Base-by-base conservation (phyloP, 2,888 invertebrate genomes). In the Margaritifera margaritifera region DNA sequence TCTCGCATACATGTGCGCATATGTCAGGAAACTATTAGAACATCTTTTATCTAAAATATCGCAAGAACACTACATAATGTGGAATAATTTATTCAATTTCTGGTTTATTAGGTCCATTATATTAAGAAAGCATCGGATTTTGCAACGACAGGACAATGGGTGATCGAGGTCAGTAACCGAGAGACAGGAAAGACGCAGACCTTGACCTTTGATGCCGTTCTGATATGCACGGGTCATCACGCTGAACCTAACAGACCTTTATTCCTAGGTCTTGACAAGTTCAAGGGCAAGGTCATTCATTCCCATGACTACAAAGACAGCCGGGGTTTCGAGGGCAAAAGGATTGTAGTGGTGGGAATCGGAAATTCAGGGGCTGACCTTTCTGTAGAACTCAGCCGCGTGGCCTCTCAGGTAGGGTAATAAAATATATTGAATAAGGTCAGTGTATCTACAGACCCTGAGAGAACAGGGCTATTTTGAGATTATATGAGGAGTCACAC, bases 331-430 rank as follows among this genome's bases (percentile, higher is more conserved):
- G 82, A 81, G 53, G 84, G 85, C 65, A 87, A 86, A 77, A 77
- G 84, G 54, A 89, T 91, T n/a, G 84, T 91, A 42, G 84, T 91
- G 6, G 80, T 91, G 31, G 91, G 91, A 27, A 89, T 91, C 63
- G 91, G 91, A 8, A 91, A 91, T 71, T 91, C 91, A 4, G 90
- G 89, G 1, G 84, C 89, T 20, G 90, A 90, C 78, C 84, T 87
- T 20, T 89, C 90, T 11, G 89, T 90, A 15, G 90, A 90, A 63
- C 78, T 90, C 55, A 79, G 86, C 64, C 74, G 82, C 42, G 72
- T 84, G 24, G 75, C 83, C 6, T 85, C 86, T 54, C 86, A 89
- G 84, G 88, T 88, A 69, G 82, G 87, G 80, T 86, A 85, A 57
- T 64, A 2, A n/a, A n/a, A n/a, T n/a, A n/a, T n/a, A n/a, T n/a